phyloP scores from a whole-genome alignment of 1,140 invertebrate species.

The Pristionchus pacificus region DNA sequence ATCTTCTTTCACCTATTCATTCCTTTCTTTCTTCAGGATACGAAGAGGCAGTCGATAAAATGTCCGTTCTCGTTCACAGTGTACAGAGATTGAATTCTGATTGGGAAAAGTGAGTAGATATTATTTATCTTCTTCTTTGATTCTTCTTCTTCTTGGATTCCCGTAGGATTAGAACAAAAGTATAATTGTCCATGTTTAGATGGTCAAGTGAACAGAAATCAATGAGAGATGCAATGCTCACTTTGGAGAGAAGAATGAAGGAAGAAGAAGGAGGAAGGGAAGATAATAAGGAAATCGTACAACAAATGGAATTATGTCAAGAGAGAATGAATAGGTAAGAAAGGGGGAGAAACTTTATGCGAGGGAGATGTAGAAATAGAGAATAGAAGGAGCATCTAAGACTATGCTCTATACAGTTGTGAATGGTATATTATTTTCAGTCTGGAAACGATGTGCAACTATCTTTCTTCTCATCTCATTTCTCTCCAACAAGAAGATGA shows the following conservation, averaged over 20 bases:
- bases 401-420: no score
- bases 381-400: conserved; percentile 3
- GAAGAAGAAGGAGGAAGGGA: background rate
- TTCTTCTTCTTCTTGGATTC: no score
- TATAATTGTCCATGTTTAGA: no score
- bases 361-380: conserved; percentile 4
- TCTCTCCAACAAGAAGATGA: conserved; percentile 11
- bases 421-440: conserved; percentile 20
- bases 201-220: background rate
- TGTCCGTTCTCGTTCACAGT: conserved; percentile 11
- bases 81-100: conserved; percentile 17
- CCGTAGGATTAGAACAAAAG: no score
- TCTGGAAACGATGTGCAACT: conserved; percentile 41
- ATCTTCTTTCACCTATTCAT: background rate
- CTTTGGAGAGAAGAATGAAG: background rate
- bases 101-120: conserved; percentile 12
- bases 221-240: background rate
- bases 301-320: conserved; percentile 31
- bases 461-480: conserved; percentile 23
- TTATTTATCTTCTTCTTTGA: no score
- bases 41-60: conserved; percentile 28
- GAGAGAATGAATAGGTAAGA: conserved; percentile 26
- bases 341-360: conserved; percentile 3
- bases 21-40: conserved; percentile 9
- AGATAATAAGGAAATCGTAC: conserved; percentile 17